Evolutionary conservation across 2,888 invertebrate species (phyloP).

Genomic region (Tetropium fuscum): DNA sequence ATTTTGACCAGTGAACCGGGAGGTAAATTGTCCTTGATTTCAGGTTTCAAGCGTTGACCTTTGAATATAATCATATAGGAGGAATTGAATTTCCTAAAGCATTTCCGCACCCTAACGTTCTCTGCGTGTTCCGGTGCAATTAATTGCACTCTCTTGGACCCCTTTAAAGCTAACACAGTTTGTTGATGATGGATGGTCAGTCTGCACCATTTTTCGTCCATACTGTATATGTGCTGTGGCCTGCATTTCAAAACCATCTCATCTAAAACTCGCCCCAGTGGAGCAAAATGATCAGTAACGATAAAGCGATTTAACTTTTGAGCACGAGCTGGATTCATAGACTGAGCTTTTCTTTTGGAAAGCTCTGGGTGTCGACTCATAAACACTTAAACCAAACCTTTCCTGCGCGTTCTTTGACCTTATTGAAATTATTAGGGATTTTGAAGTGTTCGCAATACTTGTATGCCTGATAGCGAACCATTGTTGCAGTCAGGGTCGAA

Average conservation of each 20-base stretch:
- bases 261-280: constrained; percentile 38
- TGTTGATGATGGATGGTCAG: constrained; percentile 49
- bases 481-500: not conserved
- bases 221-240: constrained; percentile 48
- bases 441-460: not conserved
- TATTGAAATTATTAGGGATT: not conserved
- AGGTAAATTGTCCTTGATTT: constrained; percentile 44
- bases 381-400: not conserved
- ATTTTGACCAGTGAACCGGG: constrained; percentile 42
- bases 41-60: constrained; percentile 43
- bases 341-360: constrained; percentile 42
- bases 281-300: constrained; percentile 45
- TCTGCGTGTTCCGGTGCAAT: constrained; percentile 53
- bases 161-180: constrained; percentile 45
- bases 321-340: constrained; percentile 45
- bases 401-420: not conserved
- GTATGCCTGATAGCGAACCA: not conserved
- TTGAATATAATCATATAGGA: constrained; percentile 53
- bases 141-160: constrained; percentile 49
- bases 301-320: constrained; percentile 44
- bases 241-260: constrained; percentile 36
- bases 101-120: constrained; percentile 53
- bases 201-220: constrained; percentile 48
- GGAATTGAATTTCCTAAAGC: constrained; percentile 52
- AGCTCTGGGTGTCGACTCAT: not conserved